Percentiles rank a stretch among this genome's conserved stretches.
Evolutionary conservation across 2,888 invertebrate species (phyloP).

Genomic region (Perizoma affinitatum): DNA sequence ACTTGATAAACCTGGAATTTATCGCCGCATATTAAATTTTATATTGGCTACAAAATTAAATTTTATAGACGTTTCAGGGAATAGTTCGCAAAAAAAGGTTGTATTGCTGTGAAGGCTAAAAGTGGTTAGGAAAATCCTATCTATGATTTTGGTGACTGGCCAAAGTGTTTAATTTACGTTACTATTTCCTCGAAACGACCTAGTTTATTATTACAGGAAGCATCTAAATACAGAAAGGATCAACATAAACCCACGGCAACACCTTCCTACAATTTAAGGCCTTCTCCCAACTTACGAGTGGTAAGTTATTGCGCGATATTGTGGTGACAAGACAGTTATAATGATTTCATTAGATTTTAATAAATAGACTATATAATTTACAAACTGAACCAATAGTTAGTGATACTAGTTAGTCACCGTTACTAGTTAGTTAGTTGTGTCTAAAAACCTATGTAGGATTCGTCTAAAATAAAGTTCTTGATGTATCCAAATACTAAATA

Average conservation of each 20-base stretch:
- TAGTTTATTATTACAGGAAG: slow-evolving; percentile 21
- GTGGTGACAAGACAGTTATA: slow-evolving; percentile 13
- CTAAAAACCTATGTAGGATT: too few relatives aligned
- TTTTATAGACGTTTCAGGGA: too few relatives aligned
- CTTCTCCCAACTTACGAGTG: slow-evolving; percentile 20
- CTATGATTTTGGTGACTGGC: background rate
- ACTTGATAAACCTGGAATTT: too few relatives aligned
- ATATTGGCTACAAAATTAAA: too few relatives aligned
- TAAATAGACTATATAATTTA: background rate
- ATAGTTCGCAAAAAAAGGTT: too few relatives aligned
- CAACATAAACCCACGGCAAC: slow-evolving; percentile 19
- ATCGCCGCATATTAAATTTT: too few relatives aligned
- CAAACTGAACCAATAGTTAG: too few relatives aligned
- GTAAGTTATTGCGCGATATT: slow-evolving; percentile 10
- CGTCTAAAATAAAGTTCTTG: too few relatives aligned
- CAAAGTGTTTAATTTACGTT: slow-evolving; percentile 10
- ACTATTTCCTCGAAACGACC: slow-evolving; percentile 22
- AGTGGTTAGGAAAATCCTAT: background rate
- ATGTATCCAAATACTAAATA: too few relatives aligned
- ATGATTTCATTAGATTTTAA: slow-evolving; percentile 23
- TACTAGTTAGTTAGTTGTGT: too few relatives aligned
- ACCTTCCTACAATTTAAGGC: slow-evolving; percentile 17
- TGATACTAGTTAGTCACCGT: too few relatives aligned
- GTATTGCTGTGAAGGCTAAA: too few relatives aligned
- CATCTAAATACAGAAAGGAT: slow-evolving; percentile 24